These are phyloP conservation scores for Nasonia longicornis DNA, from an alignment of 1,140 invertebrate species.

Conservation along the genomic window DNA sequence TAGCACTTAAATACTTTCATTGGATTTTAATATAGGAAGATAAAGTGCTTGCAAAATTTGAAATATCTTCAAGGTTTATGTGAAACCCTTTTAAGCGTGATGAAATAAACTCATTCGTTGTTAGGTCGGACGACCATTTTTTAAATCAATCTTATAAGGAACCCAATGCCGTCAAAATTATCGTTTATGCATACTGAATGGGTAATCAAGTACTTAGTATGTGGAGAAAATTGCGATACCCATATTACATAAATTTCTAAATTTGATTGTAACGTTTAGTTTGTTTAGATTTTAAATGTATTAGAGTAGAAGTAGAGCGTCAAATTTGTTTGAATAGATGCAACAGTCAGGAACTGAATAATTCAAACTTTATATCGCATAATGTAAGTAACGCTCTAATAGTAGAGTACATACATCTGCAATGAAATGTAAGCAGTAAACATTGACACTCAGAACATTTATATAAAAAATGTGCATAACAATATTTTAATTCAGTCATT, in stretches of 20 bases:
- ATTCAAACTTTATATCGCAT: background rate
- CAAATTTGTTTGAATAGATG: background rate
- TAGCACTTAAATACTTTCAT: conserved; percentile 3
- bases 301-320: background rate
- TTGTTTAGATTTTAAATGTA: background rate
- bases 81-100: background rate
- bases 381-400: background rate
- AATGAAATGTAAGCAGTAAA: background rate
- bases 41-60: background rate
- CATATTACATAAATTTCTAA: background rate
- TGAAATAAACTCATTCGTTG: background rate
- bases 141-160: background rate
- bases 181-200: background rate
- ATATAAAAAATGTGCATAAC: conserved; percentile 1
- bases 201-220: conserved; percentile 9
- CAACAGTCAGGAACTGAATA: background rate
- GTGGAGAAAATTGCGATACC: background rate
- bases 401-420: background rate
- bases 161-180: background rate
- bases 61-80: background rate
- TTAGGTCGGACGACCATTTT: background rate
- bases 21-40: background rate
- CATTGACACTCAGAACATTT: background rate
- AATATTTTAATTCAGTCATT: conserved; percentile 25
- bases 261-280: background rate